Evolutionary conservation across 2,888 invertebrate species (phyloP), one percentile per base, ranked within the genome.

Genomic region (Silvanus unidentatus): DNA sequence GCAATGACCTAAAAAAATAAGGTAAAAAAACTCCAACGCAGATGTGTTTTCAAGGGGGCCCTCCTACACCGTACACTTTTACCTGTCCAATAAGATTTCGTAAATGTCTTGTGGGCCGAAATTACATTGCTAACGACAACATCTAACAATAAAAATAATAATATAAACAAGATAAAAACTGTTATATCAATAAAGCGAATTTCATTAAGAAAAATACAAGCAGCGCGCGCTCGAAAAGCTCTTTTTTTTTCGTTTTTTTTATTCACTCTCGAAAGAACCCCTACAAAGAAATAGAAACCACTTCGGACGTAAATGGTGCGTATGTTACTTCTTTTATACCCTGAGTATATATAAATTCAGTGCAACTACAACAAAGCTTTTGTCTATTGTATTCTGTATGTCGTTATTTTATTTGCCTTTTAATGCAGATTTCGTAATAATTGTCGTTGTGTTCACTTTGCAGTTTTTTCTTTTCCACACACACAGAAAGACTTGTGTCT

Each of bases 61-160:
- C 63, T 59, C 65, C 66, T 58, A 66, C 66, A 61, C 52, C 22
- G 43, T 22, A 22, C 36, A 55, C 57, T 58, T 55, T 59, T 61
- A 63, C 64, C 59, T 60, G 60, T 50, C 62, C 62, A 63, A 62
- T 65, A 58, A 59, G 61, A 63, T 64, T 66, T 64, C 60, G 64
- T 64, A 62, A 65, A 62, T 52, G 55, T 48, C 53, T 58, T 52
- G 47, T 63, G 59, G 63, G 63, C 41, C 41, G 60, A 60, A 62
- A 61, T 59, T 59, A 54, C 54, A 44, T 50, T 44, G 46, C 53
- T 54, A 56, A 59, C 55, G 16, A 42, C 48, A 50, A 55, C 55
- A 57, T 58, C 55, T 58, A 57, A 52, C 53, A 52, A 54, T 53
- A 52, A 55, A 54, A 51, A 57, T 32, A 32, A 54, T 49, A 45